phyloP scores from a whole-genome alignment of 2,797 vertebrate species.

The Clarias pachynema region DNA sequence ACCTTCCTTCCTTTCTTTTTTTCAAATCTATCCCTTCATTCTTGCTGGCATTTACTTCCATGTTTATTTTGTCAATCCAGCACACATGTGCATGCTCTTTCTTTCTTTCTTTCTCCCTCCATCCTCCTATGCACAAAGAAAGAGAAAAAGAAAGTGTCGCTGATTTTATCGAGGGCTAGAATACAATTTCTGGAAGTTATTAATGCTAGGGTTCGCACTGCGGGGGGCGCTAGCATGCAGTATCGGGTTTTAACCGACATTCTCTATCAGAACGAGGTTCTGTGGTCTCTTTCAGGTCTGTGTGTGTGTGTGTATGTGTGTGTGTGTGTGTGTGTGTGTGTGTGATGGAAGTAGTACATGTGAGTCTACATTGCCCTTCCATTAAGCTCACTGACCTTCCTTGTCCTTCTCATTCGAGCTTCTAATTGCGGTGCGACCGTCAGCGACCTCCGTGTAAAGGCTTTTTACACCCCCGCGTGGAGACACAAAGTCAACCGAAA shows the following conservation, averaged over 20 bases:
- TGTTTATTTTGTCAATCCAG: no score
- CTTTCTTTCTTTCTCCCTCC: background rate
- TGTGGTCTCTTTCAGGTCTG: background rate
- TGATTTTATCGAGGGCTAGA: background rate
- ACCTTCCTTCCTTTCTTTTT: background rate
- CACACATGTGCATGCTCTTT: background rate
- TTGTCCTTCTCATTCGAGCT: constrained; percentile 25
- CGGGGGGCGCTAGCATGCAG: background rate
- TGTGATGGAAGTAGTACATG: background rate
- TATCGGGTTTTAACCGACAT: background rate
- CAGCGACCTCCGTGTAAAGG: constrained; percentile 23
- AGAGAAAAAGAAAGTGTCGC: background rate
- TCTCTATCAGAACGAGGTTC: background rate
- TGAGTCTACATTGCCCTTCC: constrained; percentile 11
- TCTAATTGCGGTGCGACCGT: constrained; percentile 34
- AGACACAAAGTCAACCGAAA: constrained; percentile 16
- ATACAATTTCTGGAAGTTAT: background rate
- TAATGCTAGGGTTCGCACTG: background rate
- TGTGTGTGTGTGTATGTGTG: background rate
- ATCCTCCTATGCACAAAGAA: background rate
- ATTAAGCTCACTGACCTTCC: constrained; percentile 45
- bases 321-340: constrained; percentile 2
- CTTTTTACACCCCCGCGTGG: constrained; percentile 15
- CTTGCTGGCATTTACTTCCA: no score
- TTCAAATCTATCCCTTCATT: no score